phyloP scores from a whole-genome alignment of 2,797 vertebrate genomes.

The Lacerta agilis region DNA sequence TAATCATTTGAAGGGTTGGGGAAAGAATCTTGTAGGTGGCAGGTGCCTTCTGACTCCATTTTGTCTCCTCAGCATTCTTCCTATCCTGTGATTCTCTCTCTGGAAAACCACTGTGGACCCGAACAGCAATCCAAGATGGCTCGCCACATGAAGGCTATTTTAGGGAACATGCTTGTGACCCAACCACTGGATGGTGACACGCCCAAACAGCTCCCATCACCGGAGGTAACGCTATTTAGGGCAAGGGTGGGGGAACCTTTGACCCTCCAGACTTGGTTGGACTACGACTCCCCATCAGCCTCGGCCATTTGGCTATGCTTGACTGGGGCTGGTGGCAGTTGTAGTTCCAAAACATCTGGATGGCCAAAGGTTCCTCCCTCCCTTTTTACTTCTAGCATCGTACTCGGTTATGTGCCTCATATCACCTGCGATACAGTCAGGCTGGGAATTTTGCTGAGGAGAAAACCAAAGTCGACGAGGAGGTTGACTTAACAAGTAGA shows the following conservation, averaged over 20 bases:
- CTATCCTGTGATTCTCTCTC: slow-evolving; percentile 88
- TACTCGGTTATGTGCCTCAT: fast-evolving
- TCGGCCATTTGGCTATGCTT: too few species aligned
- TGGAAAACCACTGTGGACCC: slow-evolving; percentile 96
- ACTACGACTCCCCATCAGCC: too few species aligned
- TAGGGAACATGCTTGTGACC: slow-evolving; percentile 88
- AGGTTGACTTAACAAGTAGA: not conserved
- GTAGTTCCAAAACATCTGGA: not conserved
- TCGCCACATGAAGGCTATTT: slow-evolving; percentile 86
- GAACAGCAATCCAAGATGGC: slow-evolving; percentile 96
- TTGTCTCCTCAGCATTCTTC: slow-evolving; percentile 68
- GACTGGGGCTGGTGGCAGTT: too few species aligned
- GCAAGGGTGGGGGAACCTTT: not conserved
- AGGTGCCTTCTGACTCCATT: not conserved
- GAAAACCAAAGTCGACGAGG: not conserved
- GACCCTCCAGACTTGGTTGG: too few species aligned
- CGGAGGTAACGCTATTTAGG: slow-evolving; percentile 80
- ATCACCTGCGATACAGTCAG: not conserved
- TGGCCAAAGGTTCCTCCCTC: not conserved
- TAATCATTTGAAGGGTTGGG: not conserved
- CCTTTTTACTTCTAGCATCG: not conserved
- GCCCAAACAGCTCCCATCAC: slow-evolving; percentile 85
- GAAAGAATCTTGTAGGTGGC: not conserved
- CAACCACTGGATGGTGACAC: slow-evolving; percentile 76
- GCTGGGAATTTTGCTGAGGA: not conserved